Percentiles rank a stretch among this genome's conserved stretches.
phyloP scores from a whole-genome alignment of 2,888 invertebrate species.

The Cataglyphis altisquamis region DNA sequence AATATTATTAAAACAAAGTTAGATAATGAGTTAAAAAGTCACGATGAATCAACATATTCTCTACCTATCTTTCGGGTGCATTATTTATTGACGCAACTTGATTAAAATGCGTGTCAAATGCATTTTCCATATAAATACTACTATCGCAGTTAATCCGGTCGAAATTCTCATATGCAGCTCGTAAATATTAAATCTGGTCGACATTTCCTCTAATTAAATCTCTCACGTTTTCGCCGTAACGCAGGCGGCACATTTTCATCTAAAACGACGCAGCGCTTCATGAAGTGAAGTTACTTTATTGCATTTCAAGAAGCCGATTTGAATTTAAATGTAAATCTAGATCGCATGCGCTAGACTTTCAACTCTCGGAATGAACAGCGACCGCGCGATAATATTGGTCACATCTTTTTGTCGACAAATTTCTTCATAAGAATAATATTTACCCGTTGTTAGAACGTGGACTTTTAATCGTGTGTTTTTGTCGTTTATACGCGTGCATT shows the following conservation, averaged over 20 bases:
- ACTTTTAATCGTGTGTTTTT: conserved; percentile 8
- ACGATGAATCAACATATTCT: neutral
- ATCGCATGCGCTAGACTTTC: conserved; percentile 14
- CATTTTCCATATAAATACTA: neutral
- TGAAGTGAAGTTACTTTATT: conserved; percentile 54
- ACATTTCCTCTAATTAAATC: conserved; percentile 51
- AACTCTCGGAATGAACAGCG: conserved; percentile 32
- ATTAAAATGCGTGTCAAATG: conserved; percentile 15
- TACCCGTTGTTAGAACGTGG: neutral
- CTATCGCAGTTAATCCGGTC: conserved; percentile 24
- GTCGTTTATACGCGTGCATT: conserved; percentile 6
- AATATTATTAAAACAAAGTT: conserved; percentile 2
- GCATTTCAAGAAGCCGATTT: conserved; percentile 55
- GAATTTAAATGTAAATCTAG: conserved; percentile 56
- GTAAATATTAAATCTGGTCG: conserved; percentile 52
- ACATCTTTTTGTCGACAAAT: conserved; percentile 38
- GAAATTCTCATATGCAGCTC: conserved; percentile 49
- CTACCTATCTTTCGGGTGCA: neutral
- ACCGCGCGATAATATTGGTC: conserved; percentile 28
- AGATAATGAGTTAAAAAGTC: neutral
- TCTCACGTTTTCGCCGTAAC: conserved; percentile 29
- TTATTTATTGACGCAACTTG: neutral
- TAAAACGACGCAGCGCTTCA: conserved; percentile 44
- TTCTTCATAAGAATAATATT: conserved; percentile 45
- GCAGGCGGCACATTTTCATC: conserved; percentile 41